Evolutionary conservation across 2,113 vertebrate genomes (phyloP).

Genomic region (Zosterops hypoxanthus): DNA sequence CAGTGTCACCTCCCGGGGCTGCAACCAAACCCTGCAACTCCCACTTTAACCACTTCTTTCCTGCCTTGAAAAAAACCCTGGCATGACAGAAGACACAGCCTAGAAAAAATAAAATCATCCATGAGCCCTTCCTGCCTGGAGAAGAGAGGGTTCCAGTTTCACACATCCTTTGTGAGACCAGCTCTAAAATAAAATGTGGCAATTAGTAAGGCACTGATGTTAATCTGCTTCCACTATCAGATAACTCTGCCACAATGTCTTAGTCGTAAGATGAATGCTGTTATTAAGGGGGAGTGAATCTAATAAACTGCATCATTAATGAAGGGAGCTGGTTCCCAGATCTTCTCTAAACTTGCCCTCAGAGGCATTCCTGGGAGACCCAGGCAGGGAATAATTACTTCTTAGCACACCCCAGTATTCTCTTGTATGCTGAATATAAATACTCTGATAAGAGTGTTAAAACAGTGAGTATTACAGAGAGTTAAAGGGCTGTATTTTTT

Average conservation of each 20-base stretch:
- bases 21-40: not conserved
- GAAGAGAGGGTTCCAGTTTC: not conserved
- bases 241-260: not conserved
- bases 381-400: conserved; percentile 17
- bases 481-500: not conserved
- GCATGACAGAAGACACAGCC: not conserved
- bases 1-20: not conserved
- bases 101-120: not conserved
- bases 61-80: not conserved
- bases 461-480: not conserved
- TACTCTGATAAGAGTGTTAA: conserved; percentile 2
- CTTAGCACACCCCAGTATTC: not conserved
- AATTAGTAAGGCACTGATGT: not conserved
- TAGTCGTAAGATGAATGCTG: not conserved
- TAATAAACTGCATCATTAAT: not conserved
- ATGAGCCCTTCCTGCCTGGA: not conserved
- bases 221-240: not conserved
- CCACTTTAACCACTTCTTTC: not conserved
- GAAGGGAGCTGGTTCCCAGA: not conserved
- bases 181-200: not conserved
- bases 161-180: not conserved
- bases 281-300: not conserved
- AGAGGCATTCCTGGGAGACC: conserved; percentile 6
- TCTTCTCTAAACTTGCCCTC: conserved; percentile 6
- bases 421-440: conserved; percentile 22